Evolutionary conservation across 2,797 vertebrate species (phyloP).

Genomic region (Clamator glandarius): DNA sequence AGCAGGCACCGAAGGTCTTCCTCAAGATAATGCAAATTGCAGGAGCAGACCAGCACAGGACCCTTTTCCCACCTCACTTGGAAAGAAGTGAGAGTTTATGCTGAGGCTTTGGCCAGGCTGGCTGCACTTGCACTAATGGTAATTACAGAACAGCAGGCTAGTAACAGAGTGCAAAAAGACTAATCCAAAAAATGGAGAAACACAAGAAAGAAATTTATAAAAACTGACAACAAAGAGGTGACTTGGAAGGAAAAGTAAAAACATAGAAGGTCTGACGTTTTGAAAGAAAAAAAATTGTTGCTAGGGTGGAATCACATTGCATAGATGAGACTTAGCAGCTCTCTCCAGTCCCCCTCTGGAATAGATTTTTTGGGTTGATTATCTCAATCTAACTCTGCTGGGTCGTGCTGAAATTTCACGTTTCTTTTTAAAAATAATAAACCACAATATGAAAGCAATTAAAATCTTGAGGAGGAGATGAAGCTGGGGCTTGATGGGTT

Average conservation of each 20-base stretch:
- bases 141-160: background rate
- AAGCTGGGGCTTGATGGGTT: background rate
- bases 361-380: background rate
- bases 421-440: slow-evolving; percentile 4
- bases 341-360: background rate
- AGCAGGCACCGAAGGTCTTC: background rate
- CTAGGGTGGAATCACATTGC: background rate
- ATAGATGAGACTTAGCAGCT: background rate
- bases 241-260: background rate
- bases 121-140: background rate
- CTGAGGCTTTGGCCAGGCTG: fast-evolving
- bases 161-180: background rate
- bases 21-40: fast-evolving
- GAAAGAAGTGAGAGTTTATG: fast-evolving
- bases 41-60: background rate
- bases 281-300: background rate
- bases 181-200: background rate
- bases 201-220: background rate
- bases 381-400: background rate
- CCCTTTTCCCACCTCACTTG: fast-evolving
- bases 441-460: background rate
- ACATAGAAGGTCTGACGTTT: background rate
- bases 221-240: background rate
- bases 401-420: background rate
- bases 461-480: background rate